These are phyloP conservation scores for Pachydiplax longipennis DNA, from an alignment of 2,888 invertebrate genomes.

Conservation along the genomic window DNA sequence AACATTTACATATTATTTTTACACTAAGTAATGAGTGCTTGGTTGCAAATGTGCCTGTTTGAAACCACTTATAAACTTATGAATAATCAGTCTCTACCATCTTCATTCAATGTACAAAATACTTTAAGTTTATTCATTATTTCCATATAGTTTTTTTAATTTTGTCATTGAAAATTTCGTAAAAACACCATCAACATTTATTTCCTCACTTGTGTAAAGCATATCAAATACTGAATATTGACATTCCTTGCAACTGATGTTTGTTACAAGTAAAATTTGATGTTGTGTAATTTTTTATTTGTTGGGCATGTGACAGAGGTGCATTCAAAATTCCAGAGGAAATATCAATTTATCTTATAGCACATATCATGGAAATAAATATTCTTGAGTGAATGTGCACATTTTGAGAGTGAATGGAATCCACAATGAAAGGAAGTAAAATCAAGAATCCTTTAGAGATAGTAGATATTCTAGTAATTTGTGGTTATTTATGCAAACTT, in stretches of 20 bases:
- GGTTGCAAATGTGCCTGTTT: neutral
- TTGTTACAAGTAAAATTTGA: neutral
- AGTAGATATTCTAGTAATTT: constrained; percentile 30
- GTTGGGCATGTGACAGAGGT: neutral
- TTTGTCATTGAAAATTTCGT: neutral
- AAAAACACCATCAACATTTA: neutral
- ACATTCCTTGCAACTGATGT: neutral
- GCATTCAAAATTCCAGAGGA: neutral
- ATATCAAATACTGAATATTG: neutral
- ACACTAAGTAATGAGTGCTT: neutral
- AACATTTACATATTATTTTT: neutral
- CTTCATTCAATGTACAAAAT: neutral
- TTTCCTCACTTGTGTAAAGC: neutral
- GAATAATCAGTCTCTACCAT: neutral
- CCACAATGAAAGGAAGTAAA: constrained; percentile 4
- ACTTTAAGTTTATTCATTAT: neutral
- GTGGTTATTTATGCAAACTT: constrained; percentile 43
- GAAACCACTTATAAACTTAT: neutral
- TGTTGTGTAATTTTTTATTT: neutral
- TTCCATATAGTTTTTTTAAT: neutral
- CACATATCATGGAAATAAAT: constrained; percentile 41
- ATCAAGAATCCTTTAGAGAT: constrained; percentile 10
- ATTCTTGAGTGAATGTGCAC: constrained; percentile 24
- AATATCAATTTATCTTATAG: constrained; percentile 28
- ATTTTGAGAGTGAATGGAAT: neutral